Percentiles rank a stretch among this genome's conserved stretches.
phyloP scores from a whole-genome alignment of 2,797 vertebrate genomes.

The Chloroceryle inda region DNA sequence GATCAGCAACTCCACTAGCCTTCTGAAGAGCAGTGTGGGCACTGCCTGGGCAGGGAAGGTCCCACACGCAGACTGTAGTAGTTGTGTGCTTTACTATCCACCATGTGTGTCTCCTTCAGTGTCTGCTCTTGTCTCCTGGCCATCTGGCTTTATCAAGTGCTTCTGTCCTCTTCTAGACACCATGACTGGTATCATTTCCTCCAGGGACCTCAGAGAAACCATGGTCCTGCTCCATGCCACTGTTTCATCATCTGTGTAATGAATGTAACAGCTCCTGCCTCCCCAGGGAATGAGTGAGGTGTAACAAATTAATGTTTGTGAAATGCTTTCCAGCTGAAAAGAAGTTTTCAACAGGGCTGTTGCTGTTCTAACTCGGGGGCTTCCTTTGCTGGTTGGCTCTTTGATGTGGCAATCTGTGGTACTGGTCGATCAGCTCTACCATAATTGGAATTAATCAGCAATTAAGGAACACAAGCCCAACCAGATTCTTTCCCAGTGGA shows the following conservation, averaged over 20 bases:
- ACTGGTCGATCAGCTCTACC: slow-evolving; percentile 47
- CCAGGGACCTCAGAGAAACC: background rate
- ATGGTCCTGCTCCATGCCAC: background rate
- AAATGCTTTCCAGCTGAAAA: background rate
- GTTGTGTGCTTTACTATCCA: background rate
- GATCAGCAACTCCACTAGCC: background rate
- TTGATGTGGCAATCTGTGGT: slow-evolving; percentile 43
- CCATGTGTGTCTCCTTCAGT: background rate
- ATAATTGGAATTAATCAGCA: slow-evolving; percentile 65
- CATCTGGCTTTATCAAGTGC: background rate
- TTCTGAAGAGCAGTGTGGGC: background rate
- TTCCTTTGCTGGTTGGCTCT: slow-evolving; percentile 46
- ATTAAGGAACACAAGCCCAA: slow-evolving; percentile 32
- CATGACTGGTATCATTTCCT: background rate
- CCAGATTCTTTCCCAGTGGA: slow-evolving; percentile 21
- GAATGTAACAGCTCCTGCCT: slow-evolving; percentile 2
- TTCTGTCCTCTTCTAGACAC: background rate
- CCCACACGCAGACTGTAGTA: background rate
- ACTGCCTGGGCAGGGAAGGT: background rate
- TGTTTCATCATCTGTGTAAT: background rate
- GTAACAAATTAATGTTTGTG: slow-evolving; percentile 49
- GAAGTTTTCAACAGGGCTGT: background rate
- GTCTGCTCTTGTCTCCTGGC: background rate
- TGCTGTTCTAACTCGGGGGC: slow-evolving; percentile 40
- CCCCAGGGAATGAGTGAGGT: background rate